These are phyloP conservation scores for Girardinus metallicus DNA, from an alignment of 2,797 vertebrate genomes.

Conservation along the genomic window DNA sequence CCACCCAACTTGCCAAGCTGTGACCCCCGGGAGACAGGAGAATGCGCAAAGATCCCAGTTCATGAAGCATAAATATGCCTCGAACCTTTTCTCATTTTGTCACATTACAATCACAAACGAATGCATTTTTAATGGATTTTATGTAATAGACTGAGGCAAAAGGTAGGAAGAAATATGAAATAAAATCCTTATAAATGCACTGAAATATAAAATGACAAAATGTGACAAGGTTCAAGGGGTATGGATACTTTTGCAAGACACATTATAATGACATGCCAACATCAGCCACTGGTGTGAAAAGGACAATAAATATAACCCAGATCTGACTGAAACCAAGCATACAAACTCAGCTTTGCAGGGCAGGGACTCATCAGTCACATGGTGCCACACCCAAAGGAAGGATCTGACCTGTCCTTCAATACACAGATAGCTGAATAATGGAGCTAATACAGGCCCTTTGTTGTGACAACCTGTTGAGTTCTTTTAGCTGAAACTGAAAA, in stretches of 20 bases:
- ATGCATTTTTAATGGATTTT: background rate
- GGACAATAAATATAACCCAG: slow-evolving; percentile 1
- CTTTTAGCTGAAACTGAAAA: background rate
- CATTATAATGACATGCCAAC: background rate
- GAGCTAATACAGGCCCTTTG: background rate
- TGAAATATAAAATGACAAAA: background rate
- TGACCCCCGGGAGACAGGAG: background rate
- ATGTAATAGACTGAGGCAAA: background rate
- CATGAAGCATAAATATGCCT: background rate
- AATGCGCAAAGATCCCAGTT: background rate
- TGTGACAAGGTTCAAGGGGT: background rate
- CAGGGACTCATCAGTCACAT: background rate
- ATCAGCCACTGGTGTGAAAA: background rate
- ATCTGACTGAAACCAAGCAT: background rate
- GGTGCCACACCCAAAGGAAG: background rate
- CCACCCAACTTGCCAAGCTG: background rate
- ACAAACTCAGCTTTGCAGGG: background rate
- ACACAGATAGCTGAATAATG: background rate
- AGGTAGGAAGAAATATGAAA: background rate
- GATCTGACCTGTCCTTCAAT: background rate
- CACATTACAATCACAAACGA: background rate
- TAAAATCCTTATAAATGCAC: background rate
- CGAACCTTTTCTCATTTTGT: background rate
- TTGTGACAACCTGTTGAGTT: background rate
- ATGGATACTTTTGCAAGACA: background rate